Conservation (phyloP, 2,888 invertebrate species). For the Bhutanitis thaidina region DNA sequence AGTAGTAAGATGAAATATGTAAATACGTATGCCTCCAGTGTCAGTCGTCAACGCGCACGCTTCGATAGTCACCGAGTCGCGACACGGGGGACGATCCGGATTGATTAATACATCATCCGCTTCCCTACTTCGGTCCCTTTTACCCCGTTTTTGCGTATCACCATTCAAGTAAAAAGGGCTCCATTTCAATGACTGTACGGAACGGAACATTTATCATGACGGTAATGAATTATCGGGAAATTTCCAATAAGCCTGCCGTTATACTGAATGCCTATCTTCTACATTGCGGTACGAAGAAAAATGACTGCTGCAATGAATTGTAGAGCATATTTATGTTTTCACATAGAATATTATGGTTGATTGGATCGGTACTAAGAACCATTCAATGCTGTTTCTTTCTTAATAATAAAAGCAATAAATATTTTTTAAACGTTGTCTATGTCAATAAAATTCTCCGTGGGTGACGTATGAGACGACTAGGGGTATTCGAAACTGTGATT, state of each 20-base stretch:
- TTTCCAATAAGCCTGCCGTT: constrained; percentile 57
- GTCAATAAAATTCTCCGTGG: too few relatives aligned
- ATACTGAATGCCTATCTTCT: constrained; percentile 27
- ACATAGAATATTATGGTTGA: not conserved
- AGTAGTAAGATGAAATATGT: too few relatives aligned
- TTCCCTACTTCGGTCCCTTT: constrained; percentile 57
- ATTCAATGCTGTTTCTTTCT: too few relatives aligned
- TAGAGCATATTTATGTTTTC: not conserved
- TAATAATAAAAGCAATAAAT: too few relatives aligned
- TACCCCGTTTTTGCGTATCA: constrained; percentile 76
- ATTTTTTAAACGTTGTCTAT: too few relatives aligned
- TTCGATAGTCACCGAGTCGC: constrained; percentile 42
- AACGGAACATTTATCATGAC: constrained; percentile 73
- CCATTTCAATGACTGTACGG: constrained; percentile 64
- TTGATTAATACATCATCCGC: constrained; percentile 73
- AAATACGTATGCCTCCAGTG: not conserved
- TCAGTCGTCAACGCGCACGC: constrained; percentile 12
- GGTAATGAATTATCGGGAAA: constrained; percentile 73
- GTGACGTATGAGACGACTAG: too few relatives aligned
- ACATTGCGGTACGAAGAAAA: constrained; percentile 21
- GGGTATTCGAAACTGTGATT: too few relatives aligned
- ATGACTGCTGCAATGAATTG: constrained; percentile 11
- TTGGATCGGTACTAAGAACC: not conserved
- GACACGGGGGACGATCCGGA: constrained; percentile 52
- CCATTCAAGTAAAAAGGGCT: constrained; percentile 71